Base-by-base conservation (phyloP, 2,797 vertebrate genomes). In the Bufotes viridis region DNA sequence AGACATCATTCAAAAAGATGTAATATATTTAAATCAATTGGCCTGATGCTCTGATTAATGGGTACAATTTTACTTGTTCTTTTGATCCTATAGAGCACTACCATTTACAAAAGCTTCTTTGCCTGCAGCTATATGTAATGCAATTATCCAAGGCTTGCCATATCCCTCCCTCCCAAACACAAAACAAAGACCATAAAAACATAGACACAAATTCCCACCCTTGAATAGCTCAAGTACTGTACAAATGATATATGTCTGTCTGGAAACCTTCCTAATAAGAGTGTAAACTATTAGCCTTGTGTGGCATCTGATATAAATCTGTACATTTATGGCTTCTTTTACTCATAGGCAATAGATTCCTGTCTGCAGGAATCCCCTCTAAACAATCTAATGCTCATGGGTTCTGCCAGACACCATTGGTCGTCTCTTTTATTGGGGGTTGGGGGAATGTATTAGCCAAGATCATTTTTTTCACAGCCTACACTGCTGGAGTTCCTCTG, bases 21-120 rank as follows among this genome's bases (percentile, higher is more conserved):
- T 84, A 80, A 88, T 88, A 81, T 49, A 18, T 84, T 81, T 72
- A 60, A 88, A 88, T 84, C 82, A 85, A 85, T 85, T 88, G 82
- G 65, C 78, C 57, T 65, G 69, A 88, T 85, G 65, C 49, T 85
- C 58, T 88, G 65, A 88, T 76, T 85, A 88, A 85, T 85, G 82
- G 76, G 65, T 85, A 51, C 57, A 85, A 81, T 88, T 85, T 67
- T 81, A 72, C 42, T n/a, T 83, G 57, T 81, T 78, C 82, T 75
- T 85, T 88, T 88, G 87, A 88, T 81, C 87, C 78, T 80, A 61
- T 18, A 61, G 55, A 82, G 51, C 70, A 72, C n/a, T 63, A 26
- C 76, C 49, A 84, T 49, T 84, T 78, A 88, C 82, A 74, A 61
- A 84, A 88, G 78, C 76, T 74, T n/a, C 26, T 42, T 81, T 81